Evolutionary conservation across 2,888 invertebrate species (phyloP), one percentile per base, ranked within the genome.

Genomic region (Caenorhabditis angaria): DNA sequence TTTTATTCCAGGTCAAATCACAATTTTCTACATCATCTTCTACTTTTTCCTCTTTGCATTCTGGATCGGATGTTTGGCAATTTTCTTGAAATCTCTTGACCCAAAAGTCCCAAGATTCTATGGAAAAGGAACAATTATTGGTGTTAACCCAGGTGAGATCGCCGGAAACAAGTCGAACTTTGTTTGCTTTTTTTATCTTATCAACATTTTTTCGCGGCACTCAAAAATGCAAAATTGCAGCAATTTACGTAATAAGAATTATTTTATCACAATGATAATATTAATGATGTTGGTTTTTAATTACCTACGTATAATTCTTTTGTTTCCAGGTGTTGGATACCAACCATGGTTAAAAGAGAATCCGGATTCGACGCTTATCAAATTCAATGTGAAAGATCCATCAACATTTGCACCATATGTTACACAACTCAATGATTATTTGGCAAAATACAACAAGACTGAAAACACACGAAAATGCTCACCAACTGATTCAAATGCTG

Each of bases 331-430:
- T 88, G 91, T 99, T 87, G 97, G 97, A 81, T 97, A 96, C 91
- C 91, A 97, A 88, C 99, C 99, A 77, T 94, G 94, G 93, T 95
- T 94, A 83, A 93, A 93, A 85, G 91, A 92, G 70, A 94, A 95
- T 88, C 94, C 95, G 83, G 95, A 95, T 89, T 96, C 95, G 88
- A 97, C 97, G 77, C 91, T 99, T 86, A 93, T 99, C 89, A 94
- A 95, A 93, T 97, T 95, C 91, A 93, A 92, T 89, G 81, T 77
- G 22, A 61, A 66, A 50, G 75, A 78, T 53, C 51, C 53, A 2
- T 58, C 41, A 12, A 41, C 74, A 35, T 77, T 59, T 53, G 47
- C 63, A 29, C 72, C 80, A 50, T 87, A 87, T 74, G 77, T 80
- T 24, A 62, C 79, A 0, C 79, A 79, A 35, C 55, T 80, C 25